Evolutionary conservation across 2,888 invertebrate species (phyloP), one percentile per base, ranked within the genome.

Genomic region (Tanypteryx hageni): DNA sequence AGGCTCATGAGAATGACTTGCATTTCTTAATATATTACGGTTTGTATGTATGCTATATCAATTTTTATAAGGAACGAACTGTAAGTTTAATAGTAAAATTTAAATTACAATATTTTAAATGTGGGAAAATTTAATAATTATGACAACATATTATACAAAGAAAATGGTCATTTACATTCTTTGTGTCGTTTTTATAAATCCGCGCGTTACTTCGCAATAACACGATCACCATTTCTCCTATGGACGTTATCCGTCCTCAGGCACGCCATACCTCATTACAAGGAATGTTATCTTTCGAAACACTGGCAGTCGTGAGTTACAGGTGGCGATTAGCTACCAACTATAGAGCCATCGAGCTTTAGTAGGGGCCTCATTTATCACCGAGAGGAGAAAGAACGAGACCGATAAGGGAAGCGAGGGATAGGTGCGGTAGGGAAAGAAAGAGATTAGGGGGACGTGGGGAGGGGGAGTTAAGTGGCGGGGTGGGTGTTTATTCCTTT

Each of bases 311-410:
- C 89, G 56, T 89, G 89, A 89, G 89, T 89, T 89, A 89, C 89
- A 89, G 89, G 89, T 89, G 89, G 89, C 64, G 89, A 89, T 89
- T 89, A 89, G 89, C 64, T 44, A 11, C 86, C 86, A 16, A 86
- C 59, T 86, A 86, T 61, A 61, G 61, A 86, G 86, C 27, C 27
- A 61, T 31, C 27, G 61, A 61, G 86, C 22, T 86, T 86, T 86
- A 86, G 86, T 61, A 61, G 14, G 61, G 59, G 61, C 64, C 89
- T 27, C 89, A 44, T 89, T 89, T 89, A 89, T 89, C 89, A 89
- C 89, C 57, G 44, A 27, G 64, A 7, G 64, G 89, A 61, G 22
- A 31, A 58, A 8, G 85, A 58, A 16, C 31, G 82, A 82, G 82
- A 4, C 56, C 44, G 44, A 44, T 44, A 44, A 44, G 83, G 57